Evolutionary conservation across 1,140 invertebrate species (phyloP), one percentile per base, ranked within the genome.

Genomic region (Drosophila eugracilis): DNA sequence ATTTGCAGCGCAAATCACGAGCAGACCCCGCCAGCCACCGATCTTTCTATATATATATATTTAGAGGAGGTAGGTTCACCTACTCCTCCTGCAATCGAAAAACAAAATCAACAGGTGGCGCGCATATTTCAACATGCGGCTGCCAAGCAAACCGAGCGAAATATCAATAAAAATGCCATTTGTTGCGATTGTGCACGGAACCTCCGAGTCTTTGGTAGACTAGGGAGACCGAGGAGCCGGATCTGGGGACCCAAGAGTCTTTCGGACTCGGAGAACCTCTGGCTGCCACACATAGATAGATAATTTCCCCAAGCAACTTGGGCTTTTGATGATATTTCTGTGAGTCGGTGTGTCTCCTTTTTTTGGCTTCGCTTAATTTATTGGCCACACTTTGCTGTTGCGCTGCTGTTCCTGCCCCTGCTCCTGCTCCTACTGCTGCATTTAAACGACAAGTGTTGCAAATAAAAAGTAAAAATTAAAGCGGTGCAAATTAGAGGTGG

Each of bases 101-200:
- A 85, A 85, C 81, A 81, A 70, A 88, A 86, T 86, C 81, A 86
- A 86, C 81, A 86, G 81, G 81, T 86, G 81, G 83, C 81, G 83
- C 83, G 60, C 83, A 86, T 86, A 86, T 86, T 86, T 88, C 77
- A 86, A 88, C 83, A 88, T 86, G 74, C 75, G 63, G 78, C 83
- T 81, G 66, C 66, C 80, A 60, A 60, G 60, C 72, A 53, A 80
- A 70, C 58, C 77, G 78, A 88, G 47, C 83, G 83, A 86, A 86
- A 89, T 86, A 86, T 86, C 83, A 86, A 86, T 86, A 86, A 86
- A 86, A 86, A 86, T 86, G 83, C 83, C 83, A 86, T 86, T 86
- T 86, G 83, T 83, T 83, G 73, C 67, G 81, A 85, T 85, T 85
- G 76, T 70, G 69, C 83, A 86, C 75, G 74, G 79, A 74, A 42